Conservation (phyloP, 2,113 vertebrate genomes). For the Ammodytes dubius region DNA sequence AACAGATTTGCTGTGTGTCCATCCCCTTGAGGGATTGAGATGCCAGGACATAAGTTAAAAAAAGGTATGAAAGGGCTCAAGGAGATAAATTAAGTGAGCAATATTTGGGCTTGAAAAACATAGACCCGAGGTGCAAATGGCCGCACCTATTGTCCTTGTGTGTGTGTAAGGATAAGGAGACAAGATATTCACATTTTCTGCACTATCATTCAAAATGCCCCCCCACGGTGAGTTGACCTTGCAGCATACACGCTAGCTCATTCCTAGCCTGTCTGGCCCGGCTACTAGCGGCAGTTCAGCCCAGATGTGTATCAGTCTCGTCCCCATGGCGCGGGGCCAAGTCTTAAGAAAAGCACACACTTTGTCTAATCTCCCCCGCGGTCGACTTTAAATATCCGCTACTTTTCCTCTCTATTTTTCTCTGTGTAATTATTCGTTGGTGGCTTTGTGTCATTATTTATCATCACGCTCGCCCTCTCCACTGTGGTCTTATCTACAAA, state of each 20-base stretch:
- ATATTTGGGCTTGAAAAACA: neutral
- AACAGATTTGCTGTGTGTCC: conserved; percentile 9
- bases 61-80: neutral
- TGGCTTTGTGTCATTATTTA: conserved; percentile 72
- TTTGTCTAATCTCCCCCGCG: conserved; percentile 54
- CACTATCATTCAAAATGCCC: conserved; percentile 57
- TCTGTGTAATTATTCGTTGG: conserved; percentile 65
- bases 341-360: conserved; percentile 60
- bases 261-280: conserved; percentile 22
- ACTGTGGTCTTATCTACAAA: conserved; percentile 71
- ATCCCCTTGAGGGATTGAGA: conserved; percentile 1
- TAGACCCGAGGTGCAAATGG: conserved; percentile 10
- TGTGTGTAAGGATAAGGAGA: neutral
- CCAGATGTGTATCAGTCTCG: conserved; percentile 68
- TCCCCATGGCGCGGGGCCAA: conserved; percentile 37
- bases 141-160: neutral
- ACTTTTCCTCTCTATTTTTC: conserved; percentile 54
- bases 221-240: conserved; percentile 61
- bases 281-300: conserved; percentile 35
- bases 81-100: no score
- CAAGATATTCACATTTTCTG: conserved; percentile 57
- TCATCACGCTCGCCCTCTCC: conserved; percentile 62
- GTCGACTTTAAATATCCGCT: conserved; percentile 59
- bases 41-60: neutral
- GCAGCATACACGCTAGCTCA: conserved; percentile 38